These are phyloP conservation scores for Mola mola DNA, from an alignment of 2,113 vertebrate species.

Conservation along the genomic window DNA sequence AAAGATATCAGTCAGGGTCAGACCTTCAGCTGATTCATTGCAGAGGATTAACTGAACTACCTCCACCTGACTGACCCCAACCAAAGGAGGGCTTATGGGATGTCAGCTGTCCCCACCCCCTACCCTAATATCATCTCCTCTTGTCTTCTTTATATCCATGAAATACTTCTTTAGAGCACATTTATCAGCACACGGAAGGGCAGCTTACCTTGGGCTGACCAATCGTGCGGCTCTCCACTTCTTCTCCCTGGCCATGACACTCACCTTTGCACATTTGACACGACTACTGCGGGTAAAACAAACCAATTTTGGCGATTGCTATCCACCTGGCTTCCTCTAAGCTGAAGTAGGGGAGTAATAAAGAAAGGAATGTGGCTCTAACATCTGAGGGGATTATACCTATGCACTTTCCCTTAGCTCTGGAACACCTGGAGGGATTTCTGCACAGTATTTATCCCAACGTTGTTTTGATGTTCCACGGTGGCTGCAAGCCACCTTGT, in stretches of 20 bases:
- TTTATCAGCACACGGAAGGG: constrained; percentile 49
- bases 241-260: constrained; percentile 44
- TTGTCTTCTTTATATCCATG: constrained; percentile 28
- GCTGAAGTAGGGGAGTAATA: constrained; percentile 65
- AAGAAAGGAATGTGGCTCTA: constrained; percentile 76
- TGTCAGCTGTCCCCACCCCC: constrained; percentile 32
- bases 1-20: constrained; percentile 3
- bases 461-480: constrained; percentile 31
- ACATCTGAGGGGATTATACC: constrained; percentile 64
- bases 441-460: constrained; percentile 35
- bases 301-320: constrained; percentile 53
- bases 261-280: constrained; percentile 62
- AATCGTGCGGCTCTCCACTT: not conserved
- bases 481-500: constrained; percentile 46
- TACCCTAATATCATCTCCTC: constrained; percentile 37
- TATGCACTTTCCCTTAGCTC: constrained; percentile 52
- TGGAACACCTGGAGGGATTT: constrained; percentile 68
- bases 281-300: constrained; percentile 36
- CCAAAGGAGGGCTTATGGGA: constrained; percentile 34
- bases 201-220: constrained; percentile 38
- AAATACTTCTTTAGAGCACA: constrained; percentile 58
- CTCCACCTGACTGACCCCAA: constrained; percentile 44
- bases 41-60: constrained; percentile 26
- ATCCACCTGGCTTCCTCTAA: constrained; percentile 69
- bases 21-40: constrained; percentile 6